Evolutionary conservation across 2,888 invertebrate genomes (phyloP), one percentile per base, ranked within the genome.

Genomic region (Urechis unicinctus): DNA sequence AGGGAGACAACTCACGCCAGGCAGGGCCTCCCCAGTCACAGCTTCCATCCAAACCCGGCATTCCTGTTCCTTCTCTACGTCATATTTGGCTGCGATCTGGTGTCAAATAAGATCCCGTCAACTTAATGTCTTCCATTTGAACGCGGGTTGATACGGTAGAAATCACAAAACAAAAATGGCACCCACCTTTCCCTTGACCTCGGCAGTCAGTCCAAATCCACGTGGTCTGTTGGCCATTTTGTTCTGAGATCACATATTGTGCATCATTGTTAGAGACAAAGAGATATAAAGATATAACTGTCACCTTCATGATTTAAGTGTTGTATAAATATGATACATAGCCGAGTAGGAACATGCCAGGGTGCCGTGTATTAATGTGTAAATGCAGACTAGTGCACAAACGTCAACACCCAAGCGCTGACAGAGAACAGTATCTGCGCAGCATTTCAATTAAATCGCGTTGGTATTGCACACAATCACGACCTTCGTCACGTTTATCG

Each of bases 171-270:
- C n/a, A n/a, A n/a, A n/a, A n/a, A n/a, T n/a, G n/a, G 36, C 9
- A 36, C 54, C 93, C 75, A 95, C 93, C 86, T 91, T 90, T 68
- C 91, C 89, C 0, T 61, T 58, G 5, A 71, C 61, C 57, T 71
- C 71, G 2, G 65, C 65, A 5, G 69, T 65, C 44, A 71, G 50
- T 53, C 71, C 71, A 54, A 64, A 71, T 21, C 68, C 69, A 28
- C 51, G 50, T 5, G 70, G 69, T 59, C 70, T 61, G 58, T 63
- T 65, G n/a, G 71, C 71, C 71, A 71, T 71, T 50, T 36, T 36
- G 36, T 36, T 36, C 17, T 36, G 9, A 36, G 36, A 36, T 36
- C 9, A 36, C 9, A 36, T 36, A 36, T 36, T 36, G 36, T 36
- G 9, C 36, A 9, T 13, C 36, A 36, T 13, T 36, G 17, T 13